Evolutionary conservation across 2,888 invertebrate species (phyloP).

Genomic region (Chloroclysta siterata): DNA sequence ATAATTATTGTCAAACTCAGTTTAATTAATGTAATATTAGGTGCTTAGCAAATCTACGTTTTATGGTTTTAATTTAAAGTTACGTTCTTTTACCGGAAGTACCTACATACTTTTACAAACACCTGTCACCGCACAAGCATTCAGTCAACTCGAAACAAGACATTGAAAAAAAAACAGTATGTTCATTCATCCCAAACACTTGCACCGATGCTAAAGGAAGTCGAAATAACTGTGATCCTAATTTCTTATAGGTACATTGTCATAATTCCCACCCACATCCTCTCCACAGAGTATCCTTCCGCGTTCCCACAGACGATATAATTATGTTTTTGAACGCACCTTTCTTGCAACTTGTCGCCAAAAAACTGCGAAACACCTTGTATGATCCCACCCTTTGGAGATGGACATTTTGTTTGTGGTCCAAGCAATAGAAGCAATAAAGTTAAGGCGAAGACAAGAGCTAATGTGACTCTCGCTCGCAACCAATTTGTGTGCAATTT

Average conservation of each 20-base stretch:
- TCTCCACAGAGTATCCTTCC: slow-evolving; percentile 17
- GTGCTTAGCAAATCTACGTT: too few relatives aligned
- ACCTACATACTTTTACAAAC: background rate
- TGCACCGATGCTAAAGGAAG: slow-evolving; percentile 30
- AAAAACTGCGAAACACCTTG: slow-evolving; percentile 51
- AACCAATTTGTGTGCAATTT: too few relatives aligned
- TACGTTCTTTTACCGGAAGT: background rate
- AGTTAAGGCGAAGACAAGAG: too few relatives aligned
- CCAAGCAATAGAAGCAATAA: slow-evolving; percentile 5
- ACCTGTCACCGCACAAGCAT: background rate
- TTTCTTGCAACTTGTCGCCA: slow-evolving; percentile 67
- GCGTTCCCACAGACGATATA: slow-evolving; percentile 47
- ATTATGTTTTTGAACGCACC: slow-evolving; percentile 55
- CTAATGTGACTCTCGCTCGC: too few relatives aligned
- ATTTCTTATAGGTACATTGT: slow-evolving; percentile 37
- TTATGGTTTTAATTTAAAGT: too few relatives aligned
- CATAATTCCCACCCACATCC: slow-evolving; percentile 44
- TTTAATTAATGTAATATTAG: too few relatives aligned
- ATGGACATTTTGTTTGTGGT: slow-evolving; percentile 25
- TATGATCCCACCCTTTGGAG: slow-evolving; percentile 31
- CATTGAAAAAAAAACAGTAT: background rate
- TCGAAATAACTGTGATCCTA: slow-evolving; percentile 38
- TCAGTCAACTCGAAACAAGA: background rate
- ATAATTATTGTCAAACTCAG: too few relatives aligned
- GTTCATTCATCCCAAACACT: background rate